Evolutionary conservation across 2,113 vertebrate species (phyloP).

Genomic region (Leptosomus discolor): DNA sequence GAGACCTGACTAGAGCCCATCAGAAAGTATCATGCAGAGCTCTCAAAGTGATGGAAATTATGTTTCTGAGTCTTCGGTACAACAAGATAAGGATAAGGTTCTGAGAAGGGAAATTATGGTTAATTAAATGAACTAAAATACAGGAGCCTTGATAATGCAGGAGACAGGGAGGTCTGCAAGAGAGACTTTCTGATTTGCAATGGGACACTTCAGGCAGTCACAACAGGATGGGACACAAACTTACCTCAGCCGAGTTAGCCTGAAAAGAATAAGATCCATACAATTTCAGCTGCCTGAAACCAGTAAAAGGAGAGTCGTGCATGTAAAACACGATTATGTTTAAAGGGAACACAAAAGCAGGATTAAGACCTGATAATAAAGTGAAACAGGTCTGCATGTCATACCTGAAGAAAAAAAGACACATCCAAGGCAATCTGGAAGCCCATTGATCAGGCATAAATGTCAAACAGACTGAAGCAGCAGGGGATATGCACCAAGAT

Average conservation of each 20-base stretch:
- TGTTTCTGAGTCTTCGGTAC: background rate
- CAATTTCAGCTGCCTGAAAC: background rate
- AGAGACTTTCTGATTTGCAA: background rate
- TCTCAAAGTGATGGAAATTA: background rate
- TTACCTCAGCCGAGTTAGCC: background rate
- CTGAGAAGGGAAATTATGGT: background rate
- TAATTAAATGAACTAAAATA: background rate
- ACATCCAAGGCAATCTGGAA: background rate
- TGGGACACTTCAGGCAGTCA: background rate
- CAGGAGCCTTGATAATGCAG: background rate
- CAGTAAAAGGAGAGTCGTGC: background rate
- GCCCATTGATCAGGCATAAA: background rate
- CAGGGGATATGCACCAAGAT: background rate
- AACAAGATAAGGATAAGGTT: background rate
- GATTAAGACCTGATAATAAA: background rate
- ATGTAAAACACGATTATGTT: background rate
- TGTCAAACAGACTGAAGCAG: background rate
- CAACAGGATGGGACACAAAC: background rate
- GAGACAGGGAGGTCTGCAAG: background rate
- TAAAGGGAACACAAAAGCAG: background rate
- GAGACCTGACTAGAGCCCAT: background rate
- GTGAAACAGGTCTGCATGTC: background rate
- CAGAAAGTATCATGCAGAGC: background rate
- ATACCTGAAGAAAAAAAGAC: background rate
- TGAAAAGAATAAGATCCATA: background rate